Base-by-base conservation (phyloP, 2,797 vertebrate species). In the Pangasius larnaudii region DNA sequence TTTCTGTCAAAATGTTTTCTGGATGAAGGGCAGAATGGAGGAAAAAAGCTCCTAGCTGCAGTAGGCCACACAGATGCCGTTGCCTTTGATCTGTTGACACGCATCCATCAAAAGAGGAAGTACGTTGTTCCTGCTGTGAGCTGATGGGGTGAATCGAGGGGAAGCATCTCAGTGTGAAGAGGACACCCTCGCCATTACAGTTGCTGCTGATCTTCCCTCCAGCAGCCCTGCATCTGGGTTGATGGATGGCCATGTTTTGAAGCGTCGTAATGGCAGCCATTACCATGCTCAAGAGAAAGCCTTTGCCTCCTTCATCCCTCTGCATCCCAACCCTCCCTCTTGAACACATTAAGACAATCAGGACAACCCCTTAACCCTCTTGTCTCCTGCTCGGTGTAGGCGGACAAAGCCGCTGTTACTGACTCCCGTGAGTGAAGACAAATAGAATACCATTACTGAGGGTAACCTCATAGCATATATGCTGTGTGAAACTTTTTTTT, bases 281-380 rank as follows among this genome's bases (percentile, higher is more conserved):
- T 87, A 91, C 74, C 51, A 42, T 49, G 80, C 36, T 33, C 49
- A 49, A 42, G 67, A 65, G 71, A 77, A 83, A 75, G 36, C 87
- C 81, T 82, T 88, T 65, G 65, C 69, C n/a, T 56, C 63, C 58
- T 58, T 85, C 59, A 33, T 63, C 11, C 42, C 6, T 11, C n/a
- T 86, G 42, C 10, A 84, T 36, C 46, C 8, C 36, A 63, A 5
- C 72, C 61, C n/a, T 83, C 85, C 24, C 42, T 65, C 18, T 80
- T 74, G 11, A 83, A 87, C 84, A 46, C 89, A 88, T 91, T 91
- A 88, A 82, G 67, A 88, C 90, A 86, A 92, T 92, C 91, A 91
- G 89, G 81, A 85, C 80, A n/a, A 53, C 74, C 77, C 86, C 74
- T 69, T 90, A 86, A 91, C 91, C 91, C 89, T 85, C 77, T 18